Evolutionary conservation across 2,888 invertebrate species (phyloP), one percentile per base, ranked within the genome.

Genomic region (Zaprionus bogoriensis): DNA sequence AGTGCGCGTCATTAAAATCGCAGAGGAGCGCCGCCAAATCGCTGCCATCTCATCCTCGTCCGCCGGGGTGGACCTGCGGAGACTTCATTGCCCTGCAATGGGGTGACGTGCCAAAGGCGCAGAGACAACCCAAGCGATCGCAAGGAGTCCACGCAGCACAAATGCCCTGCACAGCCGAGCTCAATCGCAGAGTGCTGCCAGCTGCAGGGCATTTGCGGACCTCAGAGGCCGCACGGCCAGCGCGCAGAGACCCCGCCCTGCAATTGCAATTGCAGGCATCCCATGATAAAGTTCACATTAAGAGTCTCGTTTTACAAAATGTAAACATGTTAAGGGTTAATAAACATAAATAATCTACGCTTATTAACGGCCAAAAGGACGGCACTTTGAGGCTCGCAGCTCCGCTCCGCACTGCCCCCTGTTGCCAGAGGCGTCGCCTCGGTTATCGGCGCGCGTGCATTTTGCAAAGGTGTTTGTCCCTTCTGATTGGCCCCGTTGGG

Each of bases 221-320:
- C 53, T 19, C 12, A 1, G 12, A 25, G 39, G 22, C 50, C 17
- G 2, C 12, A n/a, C 10, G 14, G 9, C 0, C 1, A 19, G 3
- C 17, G 19, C 17, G 25, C 46, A 36, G 50, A 51, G 22, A n/a
- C 53, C 51, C 39, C 58, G 25, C 38, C 64, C 61, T 51, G 60
- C 69, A 62, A 67, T 44, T 59, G 76, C 72, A 82, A 79, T 79
- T 85, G 79, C 69, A 87, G 81, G 71, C 62, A 69, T 63, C 66
- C 60, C 44, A 67, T 70, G 89, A 89, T 89, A 89, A 89, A 89
- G 88, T 88, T 88, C 89, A 89, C 89, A 89, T 89, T 89, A 88
- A 89, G 82, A 88, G 82, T 89, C 89, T 89, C 89, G 88, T 89
- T 88, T 89, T 89, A 89, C 89, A 89, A 89, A 89, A 89, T 89